Percentiles rank a stretch among this genome's conserved stretches.
phyloP scores from a whole-genome alignment of 2,888 invertebrate species.

The Apotomis betuletana region DNA sequence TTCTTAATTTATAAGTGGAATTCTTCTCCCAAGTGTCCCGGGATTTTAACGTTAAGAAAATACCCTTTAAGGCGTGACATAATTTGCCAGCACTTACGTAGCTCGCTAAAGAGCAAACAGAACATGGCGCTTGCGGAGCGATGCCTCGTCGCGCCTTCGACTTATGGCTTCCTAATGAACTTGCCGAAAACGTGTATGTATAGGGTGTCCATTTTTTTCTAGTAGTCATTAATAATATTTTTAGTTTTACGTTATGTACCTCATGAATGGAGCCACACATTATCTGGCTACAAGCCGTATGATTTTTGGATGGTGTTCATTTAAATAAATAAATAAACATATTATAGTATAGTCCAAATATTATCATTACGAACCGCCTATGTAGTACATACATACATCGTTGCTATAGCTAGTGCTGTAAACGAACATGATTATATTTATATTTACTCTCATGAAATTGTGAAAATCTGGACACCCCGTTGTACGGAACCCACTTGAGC shows the following conservation, averaged over 20 bases:
- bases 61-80: slow-evolving; percentile 45
- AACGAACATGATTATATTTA: no score
- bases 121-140: slow-evolving; percentile 57
- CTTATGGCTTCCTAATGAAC: slow-evolving; percentile 79
- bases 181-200: slow-evolving; percentile 56
- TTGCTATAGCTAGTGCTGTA: no score
- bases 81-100: slow-evolving; percentile 51
- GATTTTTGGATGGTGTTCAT: not conserved
- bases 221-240: not conserved
- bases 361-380: no score
- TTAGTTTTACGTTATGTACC: not conserved
- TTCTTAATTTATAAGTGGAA: slow-evolving; percentile 15
- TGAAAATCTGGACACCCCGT: slow-evolving; percentile 2
- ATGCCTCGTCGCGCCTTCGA: slow-evolving; percentile 61
- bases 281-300: no score
- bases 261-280: not conserved
- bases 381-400: no score
- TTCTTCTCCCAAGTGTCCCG: slow-evolving; percentile 33
- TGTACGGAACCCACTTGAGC: slow-evolving; percentile 17
- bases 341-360: no score
- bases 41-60: slow-evolving; percentile 40
- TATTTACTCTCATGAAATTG: not conserved
- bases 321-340: no score
- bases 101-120: slow-evolving; percentile 58
- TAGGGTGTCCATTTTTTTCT: slow-evolving; percentile 13